Percentiles rank a stretch among this genome's conserved stretches.
Conservation (phyloP, 2,113 vertebrate genomes). For the Hydrolagus affinis region DNA sequence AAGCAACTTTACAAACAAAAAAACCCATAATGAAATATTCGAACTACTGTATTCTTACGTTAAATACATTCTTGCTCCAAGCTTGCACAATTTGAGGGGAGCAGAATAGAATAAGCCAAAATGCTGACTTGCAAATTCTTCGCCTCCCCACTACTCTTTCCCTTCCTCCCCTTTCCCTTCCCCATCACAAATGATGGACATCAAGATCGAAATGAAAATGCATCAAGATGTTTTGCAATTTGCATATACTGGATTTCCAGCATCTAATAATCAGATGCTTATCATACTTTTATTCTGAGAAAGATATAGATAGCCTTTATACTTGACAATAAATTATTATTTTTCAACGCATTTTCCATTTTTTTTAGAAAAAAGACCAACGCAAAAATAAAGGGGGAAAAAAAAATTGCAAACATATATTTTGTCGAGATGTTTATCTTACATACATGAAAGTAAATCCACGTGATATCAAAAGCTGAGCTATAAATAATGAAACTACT, state of each 20-base stretch:
- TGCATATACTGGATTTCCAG: slow-evolving; percentile 29
- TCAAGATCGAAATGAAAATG: slow-evolving; percentile 26
- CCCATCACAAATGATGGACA: neutral
- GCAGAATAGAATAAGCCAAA: neutral
- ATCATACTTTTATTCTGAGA: slow-evolving; percentile 25
- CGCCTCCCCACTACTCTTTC: no score
- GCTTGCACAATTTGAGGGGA: neutral
- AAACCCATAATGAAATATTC: slow-evolving; percentile 27
- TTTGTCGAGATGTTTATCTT: slow-evolving; percentile 15
- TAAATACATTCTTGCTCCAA: slow-evolving; percentile 22
- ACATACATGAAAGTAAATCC: slow-evolving; percentile 18
- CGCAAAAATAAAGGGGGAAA: neutral
- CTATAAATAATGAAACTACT: slow-evolving; percentile 30
- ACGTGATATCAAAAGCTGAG: slow-evolving; percentile 23
- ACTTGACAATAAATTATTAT: slow-evolving; percentile 30
- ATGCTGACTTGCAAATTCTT: slow-evolving; percentile 1
- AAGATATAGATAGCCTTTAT: slow-evolving; percentile 32
- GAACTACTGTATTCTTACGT: neutral
- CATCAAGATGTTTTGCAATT: slow-evolving; percentile 31
- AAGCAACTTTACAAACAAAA: slow-evolving; percentile 26
- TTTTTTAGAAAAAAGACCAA: slow-evolving; percentile 23
- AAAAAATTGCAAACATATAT: slow-evolving; percentile 26
- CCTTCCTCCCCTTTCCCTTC: no score
- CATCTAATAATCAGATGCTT: slow-evolving; percentile 30
- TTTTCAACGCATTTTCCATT: slow-evolving; percentile 24